phyloP scores from a whole-genome alignment of 2,888 invertebrate genomes.

The Magallana nippona region DNA sequence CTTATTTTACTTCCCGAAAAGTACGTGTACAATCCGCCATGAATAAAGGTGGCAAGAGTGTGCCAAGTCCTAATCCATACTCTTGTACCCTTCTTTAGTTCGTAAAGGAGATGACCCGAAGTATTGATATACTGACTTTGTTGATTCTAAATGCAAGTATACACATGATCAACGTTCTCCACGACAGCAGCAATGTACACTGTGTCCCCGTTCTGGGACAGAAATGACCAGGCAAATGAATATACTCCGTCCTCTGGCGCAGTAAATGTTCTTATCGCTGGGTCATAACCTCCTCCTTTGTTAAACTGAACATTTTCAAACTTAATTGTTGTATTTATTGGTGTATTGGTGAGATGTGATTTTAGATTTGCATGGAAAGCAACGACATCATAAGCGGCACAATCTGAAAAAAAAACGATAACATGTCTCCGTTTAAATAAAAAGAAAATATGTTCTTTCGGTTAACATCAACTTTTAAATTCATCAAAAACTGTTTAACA shows the following conservation, averaged over 20 bases:
- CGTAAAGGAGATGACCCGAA: not conserved
- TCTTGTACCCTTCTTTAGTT: not conserved
- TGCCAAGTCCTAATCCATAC: not conserved
- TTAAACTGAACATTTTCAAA: not conserved
- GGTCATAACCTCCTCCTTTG: not conserved
- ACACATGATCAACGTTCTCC: not conserved
- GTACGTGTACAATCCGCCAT: not conserved
- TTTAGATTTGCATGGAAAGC: not conserved
- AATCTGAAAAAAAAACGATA: not conserved
- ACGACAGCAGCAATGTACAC: not conserved
- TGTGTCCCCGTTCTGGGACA: not conserved
- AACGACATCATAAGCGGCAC: not conserved
- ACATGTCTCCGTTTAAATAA: too few relatives aligned
- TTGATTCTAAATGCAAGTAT: not conserved
- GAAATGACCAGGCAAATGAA: not conserved
- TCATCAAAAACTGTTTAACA: too few relatives aligned
- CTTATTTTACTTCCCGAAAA: conserved; percentile 20
- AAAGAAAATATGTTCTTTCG: too few relatives aligned
- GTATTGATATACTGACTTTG: conserved; percentile 5
- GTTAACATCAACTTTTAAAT: too few relatives aligned
- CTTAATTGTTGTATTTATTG: not conserved
- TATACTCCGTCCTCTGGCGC: not conserved
- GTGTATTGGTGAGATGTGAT: not conserved
- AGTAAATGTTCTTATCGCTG: not conserved
- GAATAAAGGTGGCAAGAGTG: not conserved